Evolutionary conservation across 2,888 invertebrate species (phyloP), one percentile per base, ranked within the genome.

Genomic region (Caenorhabditis drosophilae): DNA sequence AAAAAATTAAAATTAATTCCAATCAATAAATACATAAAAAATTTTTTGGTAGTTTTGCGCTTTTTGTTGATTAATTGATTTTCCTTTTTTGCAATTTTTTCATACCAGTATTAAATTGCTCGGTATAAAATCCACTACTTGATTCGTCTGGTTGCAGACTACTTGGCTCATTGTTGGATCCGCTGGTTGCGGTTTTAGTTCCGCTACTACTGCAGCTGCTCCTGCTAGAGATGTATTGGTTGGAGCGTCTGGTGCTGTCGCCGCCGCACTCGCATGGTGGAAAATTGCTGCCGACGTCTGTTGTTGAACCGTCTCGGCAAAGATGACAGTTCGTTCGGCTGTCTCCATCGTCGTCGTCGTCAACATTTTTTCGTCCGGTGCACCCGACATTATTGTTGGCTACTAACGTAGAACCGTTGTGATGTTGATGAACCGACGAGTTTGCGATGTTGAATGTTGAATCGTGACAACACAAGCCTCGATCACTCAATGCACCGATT

Each of bases 401-500:
- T 31, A 31, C 40, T 2, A 31, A 31, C 12, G 12, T 12, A 49
- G 53, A 22, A 41, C 48, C 27, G 49, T 60, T 34, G 44, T 49
- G 50, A 4, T 57, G 51, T 4, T 34, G 16, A 11, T 42, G 42
- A 12, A 18, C 20, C n/a, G 15, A n/a, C 12, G 22, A 16, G 9
- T 15, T 27, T 27, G n/a, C 15, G n/a, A 50, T 46, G 15, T 46
- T 52, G 53, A 64, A 60, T 40, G 60, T 53, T 11, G 63, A 46
- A 38, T 76, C 76, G 58, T 71, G 71, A 51, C 77, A 78, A 52
- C 73, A 73, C 38, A 73, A 51, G 11, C 78, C 77, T 26, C 78
- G 74, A 64, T 80, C 80, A 22, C 73, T 73, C 34, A 75, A 73
- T 1, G 76, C 79, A 12, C 78, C 80, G 22, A 80, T 73, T 45